A percentile compares a stretch with the other conserved stretches of the same genome.
These are phyloP conservation scores for Hoplostethus mediterraneus DNA, from an alignment of 2,797 vertebrate genomes.

Conservation along the genomic window DNA sequence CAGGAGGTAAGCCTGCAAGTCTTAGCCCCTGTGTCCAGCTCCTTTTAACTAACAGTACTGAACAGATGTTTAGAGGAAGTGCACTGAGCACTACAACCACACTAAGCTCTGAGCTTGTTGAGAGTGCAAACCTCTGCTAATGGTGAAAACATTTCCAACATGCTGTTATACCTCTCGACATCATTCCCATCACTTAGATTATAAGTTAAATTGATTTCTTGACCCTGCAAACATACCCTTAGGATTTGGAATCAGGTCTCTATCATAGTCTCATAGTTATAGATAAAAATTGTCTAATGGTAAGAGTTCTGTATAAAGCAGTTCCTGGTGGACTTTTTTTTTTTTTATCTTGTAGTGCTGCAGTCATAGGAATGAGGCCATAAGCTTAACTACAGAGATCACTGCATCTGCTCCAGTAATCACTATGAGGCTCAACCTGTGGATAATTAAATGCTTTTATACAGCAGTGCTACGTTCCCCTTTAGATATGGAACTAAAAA, in stretches of 20 bases:
- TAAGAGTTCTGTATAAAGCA: neutral
- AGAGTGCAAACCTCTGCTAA: neutral
- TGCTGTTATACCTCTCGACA: neutral
- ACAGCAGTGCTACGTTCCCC: neutral
- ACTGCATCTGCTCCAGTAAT: conserved; percentile 30
- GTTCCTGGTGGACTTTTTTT: conserved; percentile 15
- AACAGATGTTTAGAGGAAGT: neutral
- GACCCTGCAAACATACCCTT: no score
- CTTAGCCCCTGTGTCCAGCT: neutral
- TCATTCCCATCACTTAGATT: no score
- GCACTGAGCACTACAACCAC: neutral
- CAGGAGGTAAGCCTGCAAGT: conserved; percentile 59
- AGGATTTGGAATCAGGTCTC: no score
- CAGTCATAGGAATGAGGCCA: conserved; percentile 20
- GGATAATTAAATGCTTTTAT: neutral
- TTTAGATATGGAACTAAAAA: neutral
- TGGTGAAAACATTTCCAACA: neutral
- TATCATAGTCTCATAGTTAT: no score
- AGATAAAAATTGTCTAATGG: no score
- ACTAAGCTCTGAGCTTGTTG: neutral
- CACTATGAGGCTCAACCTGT: neutral
- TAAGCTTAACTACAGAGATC: conserved; percentile 28
- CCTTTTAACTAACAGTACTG: neutral
- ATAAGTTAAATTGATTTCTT: no score
- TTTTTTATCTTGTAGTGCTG: conserved; percentile 1